These are phyloP conservation scores for Abramis brama DNA, from an alignment of 2,113 vertebrate species.

Conservation along the genomic window DNA sequence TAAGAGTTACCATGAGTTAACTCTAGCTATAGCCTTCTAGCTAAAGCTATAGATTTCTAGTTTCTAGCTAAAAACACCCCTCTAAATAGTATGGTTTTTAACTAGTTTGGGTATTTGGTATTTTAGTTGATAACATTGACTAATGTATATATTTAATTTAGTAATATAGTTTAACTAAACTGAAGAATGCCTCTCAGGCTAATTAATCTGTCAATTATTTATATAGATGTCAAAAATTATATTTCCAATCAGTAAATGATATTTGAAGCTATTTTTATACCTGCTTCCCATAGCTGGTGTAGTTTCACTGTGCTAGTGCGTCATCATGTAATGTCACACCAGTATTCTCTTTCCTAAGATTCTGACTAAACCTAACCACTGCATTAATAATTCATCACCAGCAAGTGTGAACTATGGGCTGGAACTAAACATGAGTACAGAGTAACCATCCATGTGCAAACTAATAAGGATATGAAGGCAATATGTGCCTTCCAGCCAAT, in stretches of 20 bases:
- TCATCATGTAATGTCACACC: constrained; percentile 3
- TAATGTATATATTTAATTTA: not conserved
- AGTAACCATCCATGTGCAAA: not conserved
- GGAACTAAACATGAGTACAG: not conserved
- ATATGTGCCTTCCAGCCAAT: not conserved
- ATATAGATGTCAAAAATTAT: not conserved
- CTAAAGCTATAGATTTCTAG: too few species aligned
- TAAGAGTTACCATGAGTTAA: not conserved
- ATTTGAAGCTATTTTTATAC: not conserved
- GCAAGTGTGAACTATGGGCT: not conserved
- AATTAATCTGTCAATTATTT: not conserved
- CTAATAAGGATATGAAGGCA: not conserved
- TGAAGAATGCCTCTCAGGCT: not conserved
- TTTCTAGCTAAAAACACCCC: too few species aligned
- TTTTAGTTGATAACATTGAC: not conserved
- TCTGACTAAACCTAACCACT: constrained; percentile 16
- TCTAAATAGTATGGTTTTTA: too few species aligned
- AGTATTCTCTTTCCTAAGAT: not conserved
- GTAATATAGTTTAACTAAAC: not conserved
- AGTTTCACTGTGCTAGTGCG: not conserved
- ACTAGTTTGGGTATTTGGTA: too few species aligned
- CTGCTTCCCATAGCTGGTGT: not conserved
- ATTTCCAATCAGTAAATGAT: not conserved
- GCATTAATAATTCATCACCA: not conserved
- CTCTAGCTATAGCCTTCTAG: too few species aligned